Evolutionary conservation across 2,888 invertebrate species (phyloP), one percentile per base, ranked within the genome.

Genomic region (Phaonia tiefii): DNA sequence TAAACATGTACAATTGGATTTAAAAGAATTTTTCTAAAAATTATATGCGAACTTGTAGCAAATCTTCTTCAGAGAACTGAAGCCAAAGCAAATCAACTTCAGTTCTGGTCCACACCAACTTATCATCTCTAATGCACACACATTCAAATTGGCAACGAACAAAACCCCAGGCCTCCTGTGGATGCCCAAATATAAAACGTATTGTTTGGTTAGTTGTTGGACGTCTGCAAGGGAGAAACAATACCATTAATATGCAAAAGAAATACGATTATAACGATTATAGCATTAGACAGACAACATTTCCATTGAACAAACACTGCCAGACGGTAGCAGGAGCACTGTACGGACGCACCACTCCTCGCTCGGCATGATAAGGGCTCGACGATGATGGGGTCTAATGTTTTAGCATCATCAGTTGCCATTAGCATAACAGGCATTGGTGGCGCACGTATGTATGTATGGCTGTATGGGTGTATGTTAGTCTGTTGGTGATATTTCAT

Each of bases 351-450:
- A n/a, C n/a, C 56, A 25, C n/a, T 56, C 26, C 5, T 25, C 56
- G n/a, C 15, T 58, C 26, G 58, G 15, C 8, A 15, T 49, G 49
- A 17, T 49, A 5, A 15, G 1, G 26, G 15, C 26, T 31, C 5
- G 10, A 15, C 15, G n/a, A n/a, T n/a, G n/a, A n/a, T n/a, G n/a
- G n/a, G 1, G 58, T 58, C 58, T 37, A 60, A 60, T 60, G 37
- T 37, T 60, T 60, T 37, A 60, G 13, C 60, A 60, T 60, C 60
- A 60, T 60, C 26, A 58, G 31, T 58, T 60, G 2, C 60, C 4
- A 60, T 60, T 60, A 60, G 60, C 60, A 60, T 60, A 60, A 60
- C 37, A 60, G 37, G 17, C 60, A 39, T 60, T 17, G 37, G 60
- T 15, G 56, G 10, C 15, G n/a, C 7, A 31, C 31, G 3, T 31